Conservation (phyloP, 1,140 invertebrate genomes). For the Capitella teleta region DNA sequence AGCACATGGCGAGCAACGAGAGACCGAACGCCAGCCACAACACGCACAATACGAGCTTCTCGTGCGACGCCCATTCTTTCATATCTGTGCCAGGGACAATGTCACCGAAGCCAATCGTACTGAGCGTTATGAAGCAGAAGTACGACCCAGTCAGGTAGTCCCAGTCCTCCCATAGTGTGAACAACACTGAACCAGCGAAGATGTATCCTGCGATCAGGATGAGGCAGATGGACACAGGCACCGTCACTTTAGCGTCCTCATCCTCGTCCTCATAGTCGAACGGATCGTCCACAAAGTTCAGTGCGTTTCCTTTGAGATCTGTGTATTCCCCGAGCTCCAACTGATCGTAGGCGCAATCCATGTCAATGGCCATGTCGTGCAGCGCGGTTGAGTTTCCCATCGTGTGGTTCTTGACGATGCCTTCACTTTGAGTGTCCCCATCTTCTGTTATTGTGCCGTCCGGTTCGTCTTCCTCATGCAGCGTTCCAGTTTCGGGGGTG, state of each 20-base stretch:
- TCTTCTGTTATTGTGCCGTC: no score
- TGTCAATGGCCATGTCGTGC: neutral
- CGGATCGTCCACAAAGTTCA: neutral
- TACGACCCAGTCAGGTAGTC: constrained; percentile 81
- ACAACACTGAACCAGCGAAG: constrained; percentile 36
- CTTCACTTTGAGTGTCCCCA: no score
- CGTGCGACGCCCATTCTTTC: constrained; percentile 28
- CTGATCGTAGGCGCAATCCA: neutral
- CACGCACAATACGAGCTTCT: constrained; percentile 39
- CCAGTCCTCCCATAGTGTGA: constrained; percentile 44
- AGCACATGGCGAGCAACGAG: constrained; percentile 82
- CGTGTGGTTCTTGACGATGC: no score
- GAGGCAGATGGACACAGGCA: constrained; percentile 35
- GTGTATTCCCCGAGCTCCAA: neutral
- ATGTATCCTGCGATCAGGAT: constrained; percentile 39
- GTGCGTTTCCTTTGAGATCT: neutral
- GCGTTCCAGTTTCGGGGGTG: neutral
- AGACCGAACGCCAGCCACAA: constrained; percentile 76
- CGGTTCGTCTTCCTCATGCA: no score
- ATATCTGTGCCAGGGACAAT: constrained; percentile 55
- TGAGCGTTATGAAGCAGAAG: constrained; percentile 79
- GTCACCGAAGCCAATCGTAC: constrained; percentile 79
- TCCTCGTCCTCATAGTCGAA: constrained; percentile 3
- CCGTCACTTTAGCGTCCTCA: constrained; percentile 22
- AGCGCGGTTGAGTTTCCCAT: neutral